Base-by-base conservation (phyloP, 2,888 invertebrate species). In the Drosophila acutilabella region DNA sequence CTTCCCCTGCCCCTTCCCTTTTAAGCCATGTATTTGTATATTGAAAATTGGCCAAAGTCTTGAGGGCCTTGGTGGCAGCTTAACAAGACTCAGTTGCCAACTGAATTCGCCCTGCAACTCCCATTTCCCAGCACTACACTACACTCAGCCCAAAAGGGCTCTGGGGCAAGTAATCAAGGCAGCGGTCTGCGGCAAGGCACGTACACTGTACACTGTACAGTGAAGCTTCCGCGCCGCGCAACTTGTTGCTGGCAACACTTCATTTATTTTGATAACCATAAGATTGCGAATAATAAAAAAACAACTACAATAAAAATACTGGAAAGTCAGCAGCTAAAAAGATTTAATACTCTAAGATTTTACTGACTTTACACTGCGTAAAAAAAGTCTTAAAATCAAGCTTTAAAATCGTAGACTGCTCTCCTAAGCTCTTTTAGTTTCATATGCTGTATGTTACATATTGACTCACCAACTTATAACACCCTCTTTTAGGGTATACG, bases 221-320 rank as follows among this genome's bases (percentile, higher is more conserved):
- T 16, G 52, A 47, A 68, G 87, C 88, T 86, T 80, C 81, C 80
- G 88, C 86, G 80, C 66, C 74, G 74, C 78, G 68, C 71, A 74
- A 85, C 88, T 83, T 75, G 83, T 85, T 88, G 81, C 76, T 69
- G 80, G 87, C 81, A 89, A 87, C 84, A 89, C 89, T 89, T 85
- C 88, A 85, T 85, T 85, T 87, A 85, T 87, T 84, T 87, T 85
- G 88, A 85, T 85, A 85, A 87, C 74, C 89, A 89, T 87, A 88
- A 81, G 85, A 87, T 88, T 87, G 87, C 89, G 79, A 77, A 77
- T 74, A 80, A 78, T 59, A 40, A 30, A 40, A 14, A 44, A 38
- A 33, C 14, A 61, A 41, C 41, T 36, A 13, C 41, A 52, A 40
- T 26, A n/a, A 41, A 23, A 23, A 14, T 3, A 36, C 36, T 13